Percentiles rank a stretch among this genome's conserved stretches.
phyloP scores from a whole-genome alignment of 2,113 vertebrate genomes.

The Tretioscincus oriximinensis region DNA sequence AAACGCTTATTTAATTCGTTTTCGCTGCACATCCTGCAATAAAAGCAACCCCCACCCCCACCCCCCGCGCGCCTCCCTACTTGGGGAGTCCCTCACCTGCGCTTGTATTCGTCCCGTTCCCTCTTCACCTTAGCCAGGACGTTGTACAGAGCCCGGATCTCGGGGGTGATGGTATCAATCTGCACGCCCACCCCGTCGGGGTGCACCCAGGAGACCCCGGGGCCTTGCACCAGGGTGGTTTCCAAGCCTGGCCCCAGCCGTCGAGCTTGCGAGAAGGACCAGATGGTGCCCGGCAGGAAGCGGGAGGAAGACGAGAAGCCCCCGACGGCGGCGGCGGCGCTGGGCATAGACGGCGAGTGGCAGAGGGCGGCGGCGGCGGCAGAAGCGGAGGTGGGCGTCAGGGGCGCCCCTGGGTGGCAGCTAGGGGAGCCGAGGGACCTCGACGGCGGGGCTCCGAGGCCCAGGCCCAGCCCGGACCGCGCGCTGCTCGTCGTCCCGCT shows the following conservation, averaged over 20 bases:
- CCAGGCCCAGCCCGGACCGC: slow-evolving; percentile 30
- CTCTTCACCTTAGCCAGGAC: slow-evolving; percentile 96
- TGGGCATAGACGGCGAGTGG: slow-evolving; percentile 33
- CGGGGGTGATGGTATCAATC: slow-evolving; percentile 97
- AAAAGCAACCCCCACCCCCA: neutral
- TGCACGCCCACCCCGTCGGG: slow-evolving; percentile 96
- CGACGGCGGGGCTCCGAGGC: slow-evolving; percentile 57
- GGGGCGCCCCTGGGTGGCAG: slow-evolving; percentile 51
- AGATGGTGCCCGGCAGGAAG: slow-evolving; percentile 91
- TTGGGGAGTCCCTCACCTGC: slow-evolving; percentile 86
- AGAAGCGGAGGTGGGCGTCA: slow-evolving; percentile 41
- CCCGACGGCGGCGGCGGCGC: too few species aligned
- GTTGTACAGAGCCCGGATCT: slow-evolving; percentile 97
- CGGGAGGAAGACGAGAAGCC: slow-evolving; percentile 67
- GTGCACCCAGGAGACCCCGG: slow-evolving; percentile 91
- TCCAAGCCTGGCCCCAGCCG: slow-evolving; percentile 83
- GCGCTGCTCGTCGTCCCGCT: slow-evolving; percentile 31
- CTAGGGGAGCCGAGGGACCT: slow-evolving; percentile 61
- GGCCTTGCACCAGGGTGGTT: slow-evolving; percentile 85
- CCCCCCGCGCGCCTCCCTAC: too few species aligned
- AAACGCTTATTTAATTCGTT: too few species aligned
- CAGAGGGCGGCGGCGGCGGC: too few species aligned
- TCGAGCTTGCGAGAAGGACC: slow-evolving; percentile 92
- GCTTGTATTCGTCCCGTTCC: slow-evolving; percentile 94
- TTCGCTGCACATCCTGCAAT: too few species aligned